A percentile compares a stretch with the other conserved stretches of the same genome.
Evolutionary conservation across 2,113 vertebrate species (phyloP).

Genomic region (Cyphotilapia sp.): DNA sequence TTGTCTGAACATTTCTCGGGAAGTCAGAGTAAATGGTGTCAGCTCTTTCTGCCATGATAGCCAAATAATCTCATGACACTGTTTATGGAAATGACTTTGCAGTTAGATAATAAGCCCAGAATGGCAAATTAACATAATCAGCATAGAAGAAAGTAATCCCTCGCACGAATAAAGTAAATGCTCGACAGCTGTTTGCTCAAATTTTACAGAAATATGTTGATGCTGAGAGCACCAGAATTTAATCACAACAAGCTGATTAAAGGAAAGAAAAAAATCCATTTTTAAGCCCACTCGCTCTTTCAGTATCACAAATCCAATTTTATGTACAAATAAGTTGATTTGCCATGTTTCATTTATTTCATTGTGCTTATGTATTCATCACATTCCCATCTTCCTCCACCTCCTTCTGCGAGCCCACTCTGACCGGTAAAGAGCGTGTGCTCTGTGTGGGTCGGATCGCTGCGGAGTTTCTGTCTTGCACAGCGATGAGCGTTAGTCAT

Average conservation of each 20-base stretch:
- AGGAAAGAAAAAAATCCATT: background rate
- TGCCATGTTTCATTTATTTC: constrained; percentile 3
- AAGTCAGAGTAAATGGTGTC: constrained; percentile 40
- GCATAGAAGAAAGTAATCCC: background rate
- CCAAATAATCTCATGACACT: constrained; percentile 14
- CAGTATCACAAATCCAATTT: constrained; percentile 25
- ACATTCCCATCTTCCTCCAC: constrained; percentile 1
- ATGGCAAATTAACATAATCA: background rate
- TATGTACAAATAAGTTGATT: constrained; percentile 23
- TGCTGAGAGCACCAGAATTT: background rate
- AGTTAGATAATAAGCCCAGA: background rate
- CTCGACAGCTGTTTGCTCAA: constrained; percentile 1
- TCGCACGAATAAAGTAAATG: background rate
- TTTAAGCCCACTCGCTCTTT: background rate
- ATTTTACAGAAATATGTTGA: background rate
- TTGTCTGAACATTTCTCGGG: constrained; percentile 48
- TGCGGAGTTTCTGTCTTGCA: constrained; percentile 34
- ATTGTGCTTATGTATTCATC: constrained; percentile 5
- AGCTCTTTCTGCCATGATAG: constrained; percentile 42
- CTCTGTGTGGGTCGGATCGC: constrained; percentile 45
- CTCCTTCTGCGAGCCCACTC: constrained; percentile 33
- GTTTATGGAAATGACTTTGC: background rate
- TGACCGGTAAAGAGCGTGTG: constrained; percentile 27
- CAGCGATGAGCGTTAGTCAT: constrained; percentile 53
- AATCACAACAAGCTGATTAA: constrained; percentile 23